Evolutionary conservation across 2,888 invertebrate species (phyloP).

Genomic region (Trimorus sp.): DNA sequence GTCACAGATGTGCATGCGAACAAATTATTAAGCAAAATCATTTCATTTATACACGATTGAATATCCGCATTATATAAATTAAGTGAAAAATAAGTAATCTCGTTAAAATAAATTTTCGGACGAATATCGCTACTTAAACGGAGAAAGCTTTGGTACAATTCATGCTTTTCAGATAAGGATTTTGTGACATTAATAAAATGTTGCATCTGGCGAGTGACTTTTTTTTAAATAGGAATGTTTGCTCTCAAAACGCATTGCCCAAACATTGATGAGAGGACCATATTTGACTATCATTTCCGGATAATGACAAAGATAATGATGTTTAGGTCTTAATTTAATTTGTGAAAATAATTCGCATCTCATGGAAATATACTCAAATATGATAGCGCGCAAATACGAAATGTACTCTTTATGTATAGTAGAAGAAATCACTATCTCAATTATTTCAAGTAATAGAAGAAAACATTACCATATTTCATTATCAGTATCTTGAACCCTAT

Average conservation of each 20-base stretch:
- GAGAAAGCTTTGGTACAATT: constrained; percentile 28
- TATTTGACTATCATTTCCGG: constrained; percentile 55
- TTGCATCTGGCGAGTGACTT: constrained; percentile 24
- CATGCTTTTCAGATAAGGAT: constrained; percentile 30
- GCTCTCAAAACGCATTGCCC: constrained; percentile 68
- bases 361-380: constrained; percentile 52
- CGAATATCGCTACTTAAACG: neutral
- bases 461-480: constrained; percentile 62
- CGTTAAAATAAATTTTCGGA: no score
- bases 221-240: constrained; percentile 70
- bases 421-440: constrained; percentile 65
- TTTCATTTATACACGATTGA: neutral
- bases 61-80: no score
- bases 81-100: no score
- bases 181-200: constrained; percentile 30
- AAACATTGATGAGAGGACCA: constrained; percentile 65
- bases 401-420: constrained; percentile 60
- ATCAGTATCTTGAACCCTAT: constrained; percentile 50
- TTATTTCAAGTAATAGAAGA: constrained; percentile 61
- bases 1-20: no score
- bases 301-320: constrained; percentile 63
- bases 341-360: constrained; percentile 50
- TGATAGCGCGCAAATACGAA: constrained; percentile 46
- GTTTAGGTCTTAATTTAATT: constrained; percentile 58
- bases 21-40: no score